These are phyloP conservation scores for Tholera decimalis DNA, from an alignment of 2,888 invertebrate species.

Conservation along the genomic window DNA sequence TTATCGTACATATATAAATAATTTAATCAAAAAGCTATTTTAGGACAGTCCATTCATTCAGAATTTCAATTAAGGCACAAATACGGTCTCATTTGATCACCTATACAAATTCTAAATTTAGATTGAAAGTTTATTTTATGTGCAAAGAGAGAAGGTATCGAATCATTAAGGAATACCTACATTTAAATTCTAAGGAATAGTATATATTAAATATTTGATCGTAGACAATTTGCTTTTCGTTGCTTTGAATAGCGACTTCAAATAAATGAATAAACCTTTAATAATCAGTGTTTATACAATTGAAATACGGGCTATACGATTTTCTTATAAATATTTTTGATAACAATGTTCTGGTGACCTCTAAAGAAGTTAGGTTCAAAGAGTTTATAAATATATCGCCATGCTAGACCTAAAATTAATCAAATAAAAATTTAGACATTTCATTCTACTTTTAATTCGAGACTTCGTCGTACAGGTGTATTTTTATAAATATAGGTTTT, in stretches of 20 bases:
- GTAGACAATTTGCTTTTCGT: neutral
- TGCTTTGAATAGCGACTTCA: neutral
- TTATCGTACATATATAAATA: slow-evolving; percentile 22
- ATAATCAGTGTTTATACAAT: slow-evolving; percentile 7
- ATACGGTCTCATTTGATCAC: slow-evolving; percentile 21
- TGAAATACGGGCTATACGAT: neutral
- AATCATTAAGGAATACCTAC: slow-evolving; percentile 3
- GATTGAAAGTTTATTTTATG: slow-evolving; percentile 19
- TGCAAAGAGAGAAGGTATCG: slow-evolving; percentile 1
- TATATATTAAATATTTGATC: slow-evolving; percentile 15
- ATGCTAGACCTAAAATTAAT: too few relatives aligned
- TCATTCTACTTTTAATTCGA: too few relatives aligned
- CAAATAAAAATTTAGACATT: too few relatives aligned
- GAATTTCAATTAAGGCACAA: slow-evolving; percentile 39
- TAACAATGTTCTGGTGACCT: neutral
- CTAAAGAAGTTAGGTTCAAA: too few relatives aligned
- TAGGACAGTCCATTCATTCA: neutral
- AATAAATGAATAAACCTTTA: slow-evolving; percentile 20
- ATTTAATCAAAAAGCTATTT: slow-evolving; percentile 38
- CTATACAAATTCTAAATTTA: slow-evolving; percentile 20
- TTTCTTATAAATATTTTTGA: neutral
- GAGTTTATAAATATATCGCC: too few relatives aligned
- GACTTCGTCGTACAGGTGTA: too few relatives aligned
- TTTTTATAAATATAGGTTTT: too few relatives aligned
- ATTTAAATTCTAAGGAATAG: slow-evolving; percentile 21